These are phyloP conservation scores for Rhopalosiphum maidis DNA, from an alignment of 1,140 invertebrate genomes.

Conservation along the genomic window DNA sequence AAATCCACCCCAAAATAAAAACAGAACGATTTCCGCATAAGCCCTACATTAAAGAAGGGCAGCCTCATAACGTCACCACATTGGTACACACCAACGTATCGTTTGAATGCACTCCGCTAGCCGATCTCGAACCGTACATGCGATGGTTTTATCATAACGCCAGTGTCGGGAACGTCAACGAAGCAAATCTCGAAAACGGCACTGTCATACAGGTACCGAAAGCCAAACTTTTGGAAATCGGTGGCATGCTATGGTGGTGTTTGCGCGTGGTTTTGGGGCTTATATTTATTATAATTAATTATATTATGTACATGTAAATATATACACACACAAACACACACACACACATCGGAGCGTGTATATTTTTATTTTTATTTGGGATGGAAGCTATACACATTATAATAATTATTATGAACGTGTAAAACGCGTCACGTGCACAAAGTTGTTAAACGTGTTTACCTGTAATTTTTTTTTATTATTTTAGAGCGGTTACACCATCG, in stretches of 20 bases:
- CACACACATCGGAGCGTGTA: neutral
- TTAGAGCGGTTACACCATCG: conserved; percentile 78
- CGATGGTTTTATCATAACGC: conserved; percentile 70
- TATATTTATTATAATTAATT: neutral
- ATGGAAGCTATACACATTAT: neutral
- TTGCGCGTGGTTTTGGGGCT: conserved; percentile 39
- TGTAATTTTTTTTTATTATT: conserved; percentile 62
- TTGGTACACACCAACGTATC: conserved; percentile 71
- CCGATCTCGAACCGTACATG: conserved; percentile 77
- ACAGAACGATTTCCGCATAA: conserved; percentile 77
- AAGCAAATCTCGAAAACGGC: conserved; percentile 67
- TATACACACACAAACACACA: no score
- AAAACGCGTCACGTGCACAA: neutral
- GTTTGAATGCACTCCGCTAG: conserved; percentile 76
- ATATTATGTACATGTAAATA: neutral
- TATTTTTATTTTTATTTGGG: neutral
- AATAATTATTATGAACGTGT: neutral
- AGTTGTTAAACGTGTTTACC: neutral
- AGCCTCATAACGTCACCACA: conserved; percentile 79
- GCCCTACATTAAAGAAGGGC: conserved; percentile 79
- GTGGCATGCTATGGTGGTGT: conserved; percentile 53
- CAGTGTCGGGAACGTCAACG: conserved; percentile 65
- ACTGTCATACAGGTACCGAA: conserved; percentile 66
- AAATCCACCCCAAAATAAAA: neutral
- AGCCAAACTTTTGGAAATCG: conserved; percentile 47